Conservation (phyloP, 2,888 invertebrate genomes). For the Phaedon cochleariae region DNA sequence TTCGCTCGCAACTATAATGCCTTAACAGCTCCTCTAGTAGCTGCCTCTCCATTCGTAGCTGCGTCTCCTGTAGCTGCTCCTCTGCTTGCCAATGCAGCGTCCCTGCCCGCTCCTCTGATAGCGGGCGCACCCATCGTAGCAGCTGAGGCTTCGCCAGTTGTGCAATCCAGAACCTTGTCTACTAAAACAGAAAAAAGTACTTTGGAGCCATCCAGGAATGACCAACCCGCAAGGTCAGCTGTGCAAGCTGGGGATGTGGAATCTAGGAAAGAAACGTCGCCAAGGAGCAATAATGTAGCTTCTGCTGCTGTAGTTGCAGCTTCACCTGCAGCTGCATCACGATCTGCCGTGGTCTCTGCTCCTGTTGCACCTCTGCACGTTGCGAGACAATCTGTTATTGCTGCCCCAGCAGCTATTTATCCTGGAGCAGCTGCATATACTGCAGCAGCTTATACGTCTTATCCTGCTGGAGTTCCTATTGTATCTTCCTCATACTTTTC, state of each 20-base stretch:
- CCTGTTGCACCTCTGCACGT: not conserved
- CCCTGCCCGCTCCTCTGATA: not conserved
- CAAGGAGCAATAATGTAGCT: not conserved
- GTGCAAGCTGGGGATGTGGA: not conserved
- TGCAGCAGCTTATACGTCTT: not conserved
- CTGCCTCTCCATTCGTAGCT: not conserved
- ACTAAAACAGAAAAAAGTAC: not conserved
- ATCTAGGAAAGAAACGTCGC: not conserved
- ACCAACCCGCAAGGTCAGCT: not conserved
- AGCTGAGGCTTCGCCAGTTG: not conserved
- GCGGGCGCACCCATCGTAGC: constrained; percentile 11
- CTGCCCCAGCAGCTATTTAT: not conserved
- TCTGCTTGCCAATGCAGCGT: not conserved
- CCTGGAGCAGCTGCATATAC: not conserved
- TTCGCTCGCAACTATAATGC: constrained; percentile 70
- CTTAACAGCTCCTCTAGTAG: constrained; percentile 54
- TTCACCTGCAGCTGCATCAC: not conserved
- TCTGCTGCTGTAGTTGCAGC: not conserved
- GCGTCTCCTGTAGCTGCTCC: not conserved
- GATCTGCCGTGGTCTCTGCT: not conserved
- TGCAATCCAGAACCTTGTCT: not conserved
- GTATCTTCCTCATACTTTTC: not conserved
- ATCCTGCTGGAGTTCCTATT: not conserved
- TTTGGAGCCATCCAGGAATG: not conserved
- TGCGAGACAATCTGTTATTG: not conserved